Evolutionary conservation across 2,113 vertebrate genomes (phyloP), one percentile per base, ranked within the genome.

Genomic region (Siniperca chuatsi): DNA sequence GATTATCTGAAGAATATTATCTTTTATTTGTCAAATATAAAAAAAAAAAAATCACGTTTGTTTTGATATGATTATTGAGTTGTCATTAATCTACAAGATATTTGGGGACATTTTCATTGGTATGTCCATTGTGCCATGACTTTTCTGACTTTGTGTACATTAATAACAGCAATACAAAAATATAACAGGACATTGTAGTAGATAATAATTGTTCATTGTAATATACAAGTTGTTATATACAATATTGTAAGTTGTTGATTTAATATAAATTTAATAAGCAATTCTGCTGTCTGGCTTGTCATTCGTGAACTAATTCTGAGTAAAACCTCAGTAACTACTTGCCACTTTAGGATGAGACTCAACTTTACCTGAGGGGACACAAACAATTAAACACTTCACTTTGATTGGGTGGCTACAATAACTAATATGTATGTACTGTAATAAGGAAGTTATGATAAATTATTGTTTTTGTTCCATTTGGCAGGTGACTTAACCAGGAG

Each of bases 241-340:
- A 65, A 25, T 46, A 76, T 44, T 86, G 33, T 76, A 50, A 23
- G 37, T 50, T 80, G 40, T 33, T 54, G 25, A 61, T 62, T 54
- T 10, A 60, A 40, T 55, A 46, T 65, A 52, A 23, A 71, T 58
- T 9, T 6, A 25, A 42, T 10, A 44, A 70, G 20, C 25, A 29
- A 2, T 77, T 79, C 37, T 29, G 9, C 35, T 76, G 44, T 68
- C 60, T 57, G 71, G 23, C 40, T 67, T 81, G 37, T 70, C 55
- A 48, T 62, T 67, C 1, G 29, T 67, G 25, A 35, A 44, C 10
- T 82, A 0, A 35, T 46, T 35, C 35, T 42, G 2, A 54, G 33
- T 29, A n/a, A 73, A 25, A 78, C 8, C 21, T 75, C 60, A 75
- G 13, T 55, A 37, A 54, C 20, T 37, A 48, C 46, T 46, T 23